phyloP scores from a whole-genome alignment of 1,140 invertebrate species.

The Euura saliciscinereae region DNA sequence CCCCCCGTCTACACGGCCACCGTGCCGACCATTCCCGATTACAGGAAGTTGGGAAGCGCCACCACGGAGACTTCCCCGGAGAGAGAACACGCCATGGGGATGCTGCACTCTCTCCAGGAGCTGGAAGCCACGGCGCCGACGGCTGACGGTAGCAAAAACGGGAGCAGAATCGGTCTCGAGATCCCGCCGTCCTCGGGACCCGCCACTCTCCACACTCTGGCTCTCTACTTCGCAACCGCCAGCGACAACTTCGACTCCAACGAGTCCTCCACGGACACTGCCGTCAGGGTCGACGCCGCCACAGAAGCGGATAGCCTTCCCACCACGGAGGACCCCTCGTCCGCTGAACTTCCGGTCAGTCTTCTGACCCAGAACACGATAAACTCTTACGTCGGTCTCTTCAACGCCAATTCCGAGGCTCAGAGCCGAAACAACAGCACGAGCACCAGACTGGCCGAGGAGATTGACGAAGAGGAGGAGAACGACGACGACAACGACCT shows the following conservation, averaged over 20 bases:
- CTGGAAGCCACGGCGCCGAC: conserved; percentile 43
- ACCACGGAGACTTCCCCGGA: conserved; percentile 31
- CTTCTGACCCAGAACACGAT: conserved; percentile 52
- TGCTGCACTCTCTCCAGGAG: conserved; percentile 51
- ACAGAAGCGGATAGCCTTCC: conserved; percentile 16
- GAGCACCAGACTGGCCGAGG: conserved; percentile 48
- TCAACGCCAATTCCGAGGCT: conserved; percentile 53
- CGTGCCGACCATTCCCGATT: conserved; percentile 32
- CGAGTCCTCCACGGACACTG: conserved; percentile 45
- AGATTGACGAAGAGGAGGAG: conserved; percentile 50
- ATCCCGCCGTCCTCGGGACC: conserved; percentile 74
- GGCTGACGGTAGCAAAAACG: conserved; percentile 32
- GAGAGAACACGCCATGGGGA: conserved; percentile 52
- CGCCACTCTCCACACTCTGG: conserved; percentile 76
- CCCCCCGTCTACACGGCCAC: conserved; percentile 42
- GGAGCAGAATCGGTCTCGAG: conserved; percentile 62
- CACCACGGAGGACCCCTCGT: conserved; percentile 25
- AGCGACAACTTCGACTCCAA: conserved; percentile 65
- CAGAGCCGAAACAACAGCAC: conserved; percentile 45
- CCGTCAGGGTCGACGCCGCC: conserved; percentile 40
- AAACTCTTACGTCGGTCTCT: conserved; percentile 51
- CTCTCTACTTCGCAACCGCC: conserved; percentile 77
- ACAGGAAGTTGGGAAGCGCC: conserved; percentile 22
- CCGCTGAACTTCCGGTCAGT: conserved; percentile 43
- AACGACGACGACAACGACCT: conserved; percentile 65